phyloP scores from a whole-genome alignment of 1,140 invertebrate species.

The Sycophila sp. region DNA sequence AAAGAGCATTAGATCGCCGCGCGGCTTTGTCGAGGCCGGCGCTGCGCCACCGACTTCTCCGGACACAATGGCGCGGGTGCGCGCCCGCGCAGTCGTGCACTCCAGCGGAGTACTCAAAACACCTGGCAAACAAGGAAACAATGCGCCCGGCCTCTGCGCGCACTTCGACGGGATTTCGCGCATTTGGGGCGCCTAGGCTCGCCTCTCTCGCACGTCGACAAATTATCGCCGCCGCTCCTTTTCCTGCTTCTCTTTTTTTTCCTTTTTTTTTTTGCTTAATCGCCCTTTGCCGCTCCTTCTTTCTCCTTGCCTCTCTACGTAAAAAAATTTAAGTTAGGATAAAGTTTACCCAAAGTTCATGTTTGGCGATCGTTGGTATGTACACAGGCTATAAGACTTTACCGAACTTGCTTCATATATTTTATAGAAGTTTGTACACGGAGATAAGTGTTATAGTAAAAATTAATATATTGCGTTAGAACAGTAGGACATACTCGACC shows the following conservation, averaged over 20 bases:
- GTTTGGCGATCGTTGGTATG: no score
- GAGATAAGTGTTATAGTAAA: no score
- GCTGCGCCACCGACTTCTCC: slow-evolving; percentile 58
- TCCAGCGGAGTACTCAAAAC: slow-evolving; percentile 59
- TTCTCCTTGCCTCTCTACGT: no score
- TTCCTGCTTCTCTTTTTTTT: slow-evolving; percentile 38
- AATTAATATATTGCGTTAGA: no score
- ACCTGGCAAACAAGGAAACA: slow-evolving; percentile 67
- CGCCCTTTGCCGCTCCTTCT: background rate
- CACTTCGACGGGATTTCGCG: slow-evolving; percentile 61
- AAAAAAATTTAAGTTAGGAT: no score
- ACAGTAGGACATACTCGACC: no score
- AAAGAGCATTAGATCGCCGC: slow-evolving; percentile 65
- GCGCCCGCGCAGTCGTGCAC: slow-evolving; percentile 56
- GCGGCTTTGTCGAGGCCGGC: slow-evolving; percentile 62
- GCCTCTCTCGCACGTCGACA: slow-evolving; percentile 50
- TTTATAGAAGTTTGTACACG: no score
- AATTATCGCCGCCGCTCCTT: slow-evolving; percentile 56
- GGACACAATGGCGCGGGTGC: slow-evolving; percentile 58
- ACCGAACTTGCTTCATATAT: no score
- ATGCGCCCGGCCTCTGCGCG: slow-evolving; percentile 51
- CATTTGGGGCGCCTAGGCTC: slow-evolving; percentile 53
- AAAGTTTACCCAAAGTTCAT: no score
- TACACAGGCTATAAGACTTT: no score
- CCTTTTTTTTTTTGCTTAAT: slow-evolving; percentile 19